Conservation (phyloP, 2,888 invertebrate species). For the Syrphus vitripennis region DNA sequence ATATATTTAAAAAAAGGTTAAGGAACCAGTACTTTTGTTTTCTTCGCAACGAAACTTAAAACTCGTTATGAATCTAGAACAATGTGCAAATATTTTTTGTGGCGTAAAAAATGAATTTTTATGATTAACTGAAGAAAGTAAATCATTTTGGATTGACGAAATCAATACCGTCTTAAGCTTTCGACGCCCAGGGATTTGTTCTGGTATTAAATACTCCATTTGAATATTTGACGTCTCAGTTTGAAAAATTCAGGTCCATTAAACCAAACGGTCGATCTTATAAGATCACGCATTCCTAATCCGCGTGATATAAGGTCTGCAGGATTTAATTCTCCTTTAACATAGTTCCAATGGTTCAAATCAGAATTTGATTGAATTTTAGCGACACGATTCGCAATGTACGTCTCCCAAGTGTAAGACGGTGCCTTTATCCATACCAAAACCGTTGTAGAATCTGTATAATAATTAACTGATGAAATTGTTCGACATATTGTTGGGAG, state of each 20-base stretch:
- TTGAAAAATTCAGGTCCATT: constrained; percentile 26
- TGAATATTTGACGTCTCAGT: background rate
- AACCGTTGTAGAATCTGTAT: constrained; percentile 18
- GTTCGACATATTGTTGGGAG: background rate
- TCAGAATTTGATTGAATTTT: background rate
- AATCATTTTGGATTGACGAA: background rate
- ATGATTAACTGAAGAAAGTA: background rate
- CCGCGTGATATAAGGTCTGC: no score
- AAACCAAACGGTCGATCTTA: no score
- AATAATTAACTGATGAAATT: background rate
- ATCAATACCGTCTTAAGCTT: background rate
- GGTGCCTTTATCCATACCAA: background rate
- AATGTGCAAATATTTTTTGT: constrained; percentile 6
- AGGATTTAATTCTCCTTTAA: background rate
- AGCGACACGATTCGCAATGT: background rate
- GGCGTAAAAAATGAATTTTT: background rate
- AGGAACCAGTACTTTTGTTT: no score
- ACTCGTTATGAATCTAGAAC: constrained; percentile 1
- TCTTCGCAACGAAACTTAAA: background rate
- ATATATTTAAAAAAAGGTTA: no score
- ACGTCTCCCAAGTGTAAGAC: background rate
- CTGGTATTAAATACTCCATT: background rate
- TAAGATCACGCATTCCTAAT: no score
- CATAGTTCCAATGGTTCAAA: background rate
- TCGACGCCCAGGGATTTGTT: no score